Conservation (phyloP, 2,888 invertebrate species). For the Bruchidius siliquastri region DNA sequence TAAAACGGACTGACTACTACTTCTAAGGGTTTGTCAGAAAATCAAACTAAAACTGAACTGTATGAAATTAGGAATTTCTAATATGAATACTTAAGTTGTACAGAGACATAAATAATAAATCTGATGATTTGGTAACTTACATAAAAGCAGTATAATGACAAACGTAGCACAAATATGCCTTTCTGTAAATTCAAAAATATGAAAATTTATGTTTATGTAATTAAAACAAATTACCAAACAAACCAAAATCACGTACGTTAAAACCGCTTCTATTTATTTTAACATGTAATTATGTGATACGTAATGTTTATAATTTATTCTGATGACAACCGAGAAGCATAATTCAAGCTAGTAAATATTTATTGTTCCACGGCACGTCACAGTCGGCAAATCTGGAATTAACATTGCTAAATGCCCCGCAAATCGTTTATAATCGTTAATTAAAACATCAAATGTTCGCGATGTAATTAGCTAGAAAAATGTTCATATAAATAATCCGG, state of each 20-base stretch:
- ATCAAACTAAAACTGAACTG: too few species aligned
- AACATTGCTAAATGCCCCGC: not conserved
- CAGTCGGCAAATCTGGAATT: not conserved
- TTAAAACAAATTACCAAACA: not conserved
- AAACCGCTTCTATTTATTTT: constrained; percentile 13
- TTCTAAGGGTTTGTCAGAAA: too few species aligned
- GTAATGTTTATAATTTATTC: constrained; percentile 30
- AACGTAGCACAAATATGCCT: not conserved
- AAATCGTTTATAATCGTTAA: not conserved
- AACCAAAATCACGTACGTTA: constrained; percentile 13
- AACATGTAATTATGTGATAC: constrained; percentile 21
- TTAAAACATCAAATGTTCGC: not conserved
- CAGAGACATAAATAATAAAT: too few species aligned
- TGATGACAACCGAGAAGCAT: constrained; percentile 27
- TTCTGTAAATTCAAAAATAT: not conserved
- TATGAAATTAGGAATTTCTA: too few species aligned
- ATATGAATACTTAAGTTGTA: too few species aligned
- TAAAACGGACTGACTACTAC: too few species aligned
- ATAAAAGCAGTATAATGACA: too few species aligned
- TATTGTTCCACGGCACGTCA: not conserved
- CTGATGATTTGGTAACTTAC: too few species aligned
- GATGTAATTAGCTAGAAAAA: not conserved
- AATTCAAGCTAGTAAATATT: constrained; percentile 11
- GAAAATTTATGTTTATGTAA: not conserved
- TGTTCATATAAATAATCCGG: not conserved